Percentiles rank a stretch among this genome's conserved stretches.
phyloP scores from a whole-genome alignment of 2,113 vertebrate species.

The Peromyscus maniculatus region DNA sequence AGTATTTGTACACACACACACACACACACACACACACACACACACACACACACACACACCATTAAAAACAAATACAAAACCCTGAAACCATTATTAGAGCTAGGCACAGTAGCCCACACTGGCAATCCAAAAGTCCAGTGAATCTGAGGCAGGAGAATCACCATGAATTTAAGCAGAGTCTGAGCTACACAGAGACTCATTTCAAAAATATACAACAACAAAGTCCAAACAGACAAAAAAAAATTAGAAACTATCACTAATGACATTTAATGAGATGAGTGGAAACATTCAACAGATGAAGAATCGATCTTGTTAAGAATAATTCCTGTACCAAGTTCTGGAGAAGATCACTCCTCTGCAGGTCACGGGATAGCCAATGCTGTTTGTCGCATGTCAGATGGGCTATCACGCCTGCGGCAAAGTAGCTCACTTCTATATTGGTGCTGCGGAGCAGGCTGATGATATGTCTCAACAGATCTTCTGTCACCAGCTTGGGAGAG shows the following conservation, averaged over 20 bases:
- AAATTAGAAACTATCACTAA: background rate
- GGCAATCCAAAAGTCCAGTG: background rate
- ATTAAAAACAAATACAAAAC: background rate
- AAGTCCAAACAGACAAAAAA: background rate
- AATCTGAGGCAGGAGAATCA: background rate
- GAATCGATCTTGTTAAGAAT: background rate
- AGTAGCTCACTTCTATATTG: conserved; percentile 95
- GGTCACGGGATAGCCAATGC: conserved; percentile 88
- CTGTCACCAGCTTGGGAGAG: conserved; percentile 90
- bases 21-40: no score
- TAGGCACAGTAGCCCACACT: no score
- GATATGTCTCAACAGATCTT: conserved; percentile 91
- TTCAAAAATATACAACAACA: background rate
- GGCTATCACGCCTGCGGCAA: conserved; percentile 93
- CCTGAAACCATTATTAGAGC: background rate
- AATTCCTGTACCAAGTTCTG: conserved; percentile 90
- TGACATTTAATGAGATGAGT: background rate
- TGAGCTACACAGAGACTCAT: background rate
- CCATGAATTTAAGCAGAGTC: background rate
- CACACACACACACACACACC: background rate
- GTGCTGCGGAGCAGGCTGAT: conserved; percentile 90
- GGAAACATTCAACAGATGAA: background rate
- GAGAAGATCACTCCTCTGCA: conserved; percentile 88
- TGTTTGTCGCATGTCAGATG: conserved; percentile 91
- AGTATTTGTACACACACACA: background rate